Percentiles rank a stretch among this genome's conserved stretches.
phyloP scores from a whole-genome alignment of 2,888 invertebrate species.

The Erynnis tages region DNA sequence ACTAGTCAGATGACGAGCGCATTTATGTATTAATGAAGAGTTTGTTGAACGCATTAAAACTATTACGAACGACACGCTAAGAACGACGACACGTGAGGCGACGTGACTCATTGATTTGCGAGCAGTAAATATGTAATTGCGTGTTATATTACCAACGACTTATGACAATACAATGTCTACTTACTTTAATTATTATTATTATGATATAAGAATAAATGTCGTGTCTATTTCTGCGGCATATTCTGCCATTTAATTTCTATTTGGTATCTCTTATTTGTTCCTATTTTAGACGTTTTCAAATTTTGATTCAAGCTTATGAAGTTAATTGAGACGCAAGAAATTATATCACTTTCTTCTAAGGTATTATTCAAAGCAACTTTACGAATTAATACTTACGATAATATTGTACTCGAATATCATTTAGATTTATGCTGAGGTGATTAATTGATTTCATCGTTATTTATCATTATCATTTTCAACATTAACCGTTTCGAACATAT shows the following conservation, averaged over 20 bases:
- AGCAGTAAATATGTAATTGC: background rate
- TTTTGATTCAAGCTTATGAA: no score
- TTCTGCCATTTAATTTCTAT: background rate
- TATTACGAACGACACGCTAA: background rate
- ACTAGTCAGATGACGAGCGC: slow-evolving; percentile 20
- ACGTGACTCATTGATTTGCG: background rate
- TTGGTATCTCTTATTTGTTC: slow-evolving; percentile 17
- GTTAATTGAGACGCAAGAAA: background rate
- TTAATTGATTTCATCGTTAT: no score
- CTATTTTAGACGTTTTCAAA: slow-evolving; percentile 9
- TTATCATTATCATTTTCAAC: no score
- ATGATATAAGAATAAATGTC: background rate
- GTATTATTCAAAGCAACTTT: background rate
- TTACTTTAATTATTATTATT: slow-evolving; percentile 7
- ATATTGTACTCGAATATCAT: slow-evolving; percentile 14
- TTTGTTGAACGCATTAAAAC: background rate
- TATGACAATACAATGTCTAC: slow-evolving; percentile 23
- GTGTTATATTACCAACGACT: slow-evolving; percentile 7
- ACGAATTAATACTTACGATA: slow-evolving; percentile 7
- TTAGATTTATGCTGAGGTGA: no score
- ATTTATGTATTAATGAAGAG: slow-evolving; percentile 6
- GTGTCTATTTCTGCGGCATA: background rate
- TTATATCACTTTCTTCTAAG: background rate
- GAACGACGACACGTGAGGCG: background rate
- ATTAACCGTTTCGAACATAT: no score